A percentile compares a stretch with the other conserved stretches of the same genome.
Conservation (phyloP, 2,113 vertebrate genomes). For the Drymodes brunneopygia region DNA sequence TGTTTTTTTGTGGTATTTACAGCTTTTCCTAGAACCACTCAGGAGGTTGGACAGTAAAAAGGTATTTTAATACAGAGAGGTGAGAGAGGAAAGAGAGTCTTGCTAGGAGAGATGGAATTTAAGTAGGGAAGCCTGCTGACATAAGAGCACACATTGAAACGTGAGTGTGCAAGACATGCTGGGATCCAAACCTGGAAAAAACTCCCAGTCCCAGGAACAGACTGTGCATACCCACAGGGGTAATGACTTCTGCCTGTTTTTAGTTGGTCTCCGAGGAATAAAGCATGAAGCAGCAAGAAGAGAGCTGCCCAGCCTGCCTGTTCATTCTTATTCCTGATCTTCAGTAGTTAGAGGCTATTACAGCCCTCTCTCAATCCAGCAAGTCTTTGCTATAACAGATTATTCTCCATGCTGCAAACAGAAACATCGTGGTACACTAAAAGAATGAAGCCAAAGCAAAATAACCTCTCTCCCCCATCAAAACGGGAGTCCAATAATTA, state of each 20-base stretch:
- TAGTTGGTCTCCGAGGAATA: neutral
- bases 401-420: neutral
- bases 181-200: neutral
- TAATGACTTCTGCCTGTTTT: neutral
- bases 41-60: neutral
- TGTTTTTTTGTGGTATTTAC: neutral
- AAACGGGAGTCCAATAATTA: neutral
- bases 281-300: neutral
- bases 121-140: neutral
- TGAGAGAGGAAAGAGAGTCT: neutral
- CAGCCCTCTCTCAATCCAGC: neutral
- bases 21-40: neutral
- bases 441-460: neutral
- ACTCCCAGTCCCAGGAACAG: neutral
- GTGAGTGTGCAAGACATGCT: accelerated
- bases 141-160: neutral
- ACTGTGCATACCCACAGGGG: neutral
- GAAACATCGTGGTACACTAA: neutral
- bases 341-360: neutral
- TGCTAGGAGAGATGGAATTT: neutral
- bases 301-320: neutral
- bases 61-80: neutral
- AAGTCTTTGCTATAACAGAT: neutral
- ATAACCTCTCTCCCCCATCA: neutral
- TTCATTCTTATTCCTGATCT: neutral